Evolutionary conservation across 1,140 invertebrate genomes (phyloP).

Genomic region (Condylostylus longicornis): DNA sequence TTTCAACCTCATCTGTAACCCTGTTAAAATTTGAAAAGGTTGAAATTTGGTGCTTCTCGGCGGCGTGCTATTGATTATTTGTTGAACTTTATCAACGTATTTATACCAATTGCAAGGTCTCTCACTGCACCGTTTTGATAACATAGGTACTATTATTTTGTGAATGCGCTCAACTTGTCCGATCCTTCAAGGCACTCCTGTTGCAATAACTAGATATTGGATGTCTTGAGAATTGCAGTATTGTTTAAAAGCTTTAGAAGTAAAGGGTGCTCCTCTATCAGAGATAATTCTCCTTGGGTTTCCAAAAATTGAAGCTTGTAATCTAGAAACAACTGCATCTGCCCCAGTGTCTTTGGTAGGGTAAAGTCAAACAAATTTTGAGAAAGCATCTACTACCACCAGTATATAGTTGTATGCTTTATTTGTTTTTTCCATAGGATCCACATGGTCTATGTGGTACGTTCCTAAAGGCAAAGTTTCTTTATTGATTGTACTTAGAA

Average conservation of each 20-base stretch:
- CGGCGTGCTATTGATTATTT: conserved; percentile 15
- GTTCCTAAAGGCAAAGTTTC: conserved; percentile 14
- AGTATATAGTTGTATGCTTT: conserved; percentile 31
- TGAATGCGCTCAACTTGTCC: conserved; percentile 15
- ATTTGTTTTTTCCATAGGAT: conserved; percentile 20
- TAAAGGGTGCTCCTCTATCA: conserved; percentile 18
- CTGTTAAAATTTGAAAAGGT: conserved; percentile 8
- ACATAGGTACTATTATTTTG: conserved; percentile 9
- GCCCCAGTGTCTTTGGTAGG: conserved; percentile 2
- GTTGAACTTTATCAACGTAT: conserved; percentile 16
- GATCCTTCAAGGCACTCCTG: conserved; percentile 16
- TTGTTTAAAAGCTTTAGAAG: conserved; percentile 13
- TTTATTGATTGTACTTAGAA: conserved; percentile 18
- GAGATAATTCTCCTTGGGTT: conserved; percentile 23
- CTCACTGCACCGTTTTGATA: conserved; percentile 13
- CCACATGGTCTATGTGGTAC: conserved; percentile 8
- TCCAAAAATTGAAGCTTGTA: conserved; percentile 20
- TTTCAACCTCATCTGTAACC: conserved; percentile 15
- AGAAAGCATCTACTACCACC: conserved; percentile 25
- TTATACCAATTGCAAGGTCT: conserved; percentile 18
- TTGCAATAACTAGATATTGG: conserved; percentile 12
- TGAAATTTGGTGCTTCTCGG: conserved; percentile 8
- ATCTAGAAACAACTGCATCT: conserved; percentile 6
- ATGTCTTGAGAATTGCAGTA: conserved; percentile 17
- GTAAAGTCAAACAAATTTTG: conserved; percentile 31